Conservation (phyloP, 1,140 invertebrate species). For the Brachionus rotundiformis region DNA sequence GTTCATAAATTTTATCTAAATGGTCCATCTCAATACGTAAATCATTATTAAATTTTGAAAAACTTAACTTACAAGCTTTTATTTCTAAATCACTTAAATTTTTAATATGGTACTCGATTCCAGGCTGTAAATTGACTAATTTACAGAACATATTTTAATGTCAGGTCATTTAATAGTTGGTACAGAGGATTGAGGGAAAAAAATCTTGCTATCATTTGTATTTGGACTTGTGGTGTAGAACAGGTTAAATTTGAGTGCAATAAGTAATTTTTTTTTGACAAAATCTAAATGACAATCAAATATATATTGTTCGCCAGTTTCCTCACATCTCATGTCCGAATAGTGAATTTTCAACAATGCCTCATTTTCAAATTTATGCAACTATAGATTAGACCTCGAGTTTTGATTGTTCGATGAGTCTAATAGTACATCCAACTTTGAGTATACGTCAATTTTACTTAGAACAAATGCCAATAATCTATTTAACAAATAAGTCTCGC, state of each 20-base stretch:
- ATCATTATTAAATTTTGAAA: not conserved
- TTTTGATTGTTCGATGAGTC: not conserved
- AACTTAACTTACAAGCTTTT: not conserved
- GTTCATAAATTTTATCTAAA: not conserved
- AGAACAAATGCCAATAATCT: conserved; percentile 27
- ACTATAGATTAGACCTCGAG: not conserved
- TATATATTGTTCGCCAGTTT: not conserved
- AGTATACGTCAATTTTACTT: not conserved
- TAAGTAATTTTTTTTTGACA: not conserved
- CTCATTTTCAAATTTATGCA: conserved; percentile 18
- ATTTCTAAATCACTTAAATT: not conserved
- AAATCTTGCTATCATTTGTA: not conserved
- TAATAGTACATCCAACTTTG: too few species aligned
- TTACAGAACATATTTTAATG: too few species aligned
- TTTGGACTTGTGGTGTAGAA: not conserved
- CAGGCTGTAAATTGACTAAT: too few species aligned
- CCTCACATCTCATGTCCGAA: conserved; percentile 10
- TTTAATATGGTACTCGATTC: too few species aligned
- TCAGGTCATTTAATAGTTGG: too few species aligned
- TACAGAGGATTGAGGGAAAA: too few species aligned
- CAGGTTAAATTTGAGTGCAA: not conserved
- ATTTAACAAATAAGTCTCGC: not conserved
- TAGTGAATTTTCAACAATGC: conserved; percentile 14
- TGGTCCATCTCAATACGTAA: not conserved
- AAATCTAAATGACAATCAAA: conserved; percentile 41